A percentile compares a stretch with the other conserved stretches of the same genome.
Evolutionary conservation across 2,888 invertebrate genomes (phyloP).

Genomic region (Noctua janthe): DNA sequence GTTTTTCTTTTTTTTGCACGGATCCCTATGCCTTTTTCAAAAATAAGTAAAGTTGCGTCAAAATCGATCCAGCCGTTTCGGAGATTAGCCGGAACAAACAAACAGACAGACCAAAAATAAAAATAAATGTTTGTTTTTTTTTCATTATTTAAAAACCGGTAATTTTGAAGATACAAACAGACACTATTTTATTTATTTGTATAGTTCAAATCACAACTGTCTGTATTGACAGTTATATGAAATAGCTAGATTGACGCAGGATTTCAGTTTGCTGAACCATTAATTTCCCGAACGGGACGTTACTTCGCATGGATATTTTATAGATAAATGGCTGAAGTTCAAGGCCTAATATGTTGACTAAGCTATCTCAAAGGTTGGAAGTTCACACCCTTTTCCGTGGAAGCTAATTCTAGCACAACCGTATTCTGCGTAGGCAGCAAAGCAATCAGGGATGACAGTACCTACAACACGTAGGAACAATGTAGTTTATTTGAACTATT

Average conservation of each 20-base stretch:
- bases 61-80: too few species aligned
- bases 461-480: background rate
- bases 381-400: conserved; percentile 20
- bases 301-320: background rate
- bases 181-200: too few species aligned
- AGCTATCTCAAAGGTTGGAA: conserved; percentile 36
- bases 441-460: conserved; percentile 10
- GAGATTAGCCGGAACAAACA: too few species aligned
- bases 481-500: background rate
- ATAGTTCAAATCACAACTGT: background rate
- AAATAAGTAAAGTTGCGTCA: too few species aligned
- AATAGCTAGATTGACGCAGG: background rate
- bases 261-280: background rate
- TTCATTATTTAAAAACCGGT: too few species aligned
- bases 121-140: too few species aligned
- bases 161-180: too few species aligned
- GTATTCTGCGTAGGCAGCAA: conserved; percentile 18
- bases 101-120: too few species aligned
- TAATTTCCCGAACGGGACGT: background rate
- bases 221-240: background rate
- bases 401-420: conserved; percentile 9
- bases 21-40: too few species aligned
- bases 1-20: too few species aligned
- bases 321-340: conserved; percentile 22
- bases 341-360: conserved; percentile 13